Percentiles rank a stretch among this genome's conserved stretches.
Evolutionary conservation across 2,113 vertebrate species (phyloP).

Genomic region (Poecile atricapillus): DNA sequence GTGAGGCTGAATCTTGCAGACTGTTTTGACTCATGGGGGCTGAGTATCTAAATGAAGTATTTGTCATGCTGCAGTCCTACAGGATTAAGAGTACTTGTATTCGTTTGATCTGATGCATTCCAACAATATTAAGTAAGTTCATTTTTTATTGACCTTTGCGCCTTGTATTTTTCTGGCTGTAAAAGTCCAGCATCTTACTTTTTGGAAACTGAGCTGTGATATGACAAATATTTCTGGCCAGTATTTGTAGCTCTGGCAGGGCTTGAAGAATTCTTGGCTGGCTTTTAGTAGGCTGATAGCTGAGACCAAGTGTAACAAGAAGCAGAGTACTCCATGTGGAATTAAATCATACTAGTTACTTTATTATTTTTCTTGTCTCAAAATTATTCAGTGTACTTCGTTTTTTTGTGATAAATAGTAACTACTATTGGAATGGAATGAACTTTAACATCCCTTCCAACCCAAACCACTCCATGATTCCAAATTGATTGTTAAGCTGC

Average conservation of each 20-base stretch:
- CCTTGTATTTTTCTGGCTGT: constrained; percentile 12
- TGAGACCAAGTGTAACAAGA: constrained; percentile 26
- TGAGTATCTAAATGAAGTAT: constrained; percentile 14
- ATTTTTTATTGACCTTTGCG: constrained; percentile 14
- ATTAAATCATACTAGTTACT: not conserved
- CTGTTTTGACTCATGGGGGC: not conserved
- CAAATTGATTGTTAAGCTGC: not conserved
- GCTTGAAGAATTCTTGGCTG: constrained; percentile 45
- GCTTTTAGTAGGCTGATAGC: constrained; percentile 3
- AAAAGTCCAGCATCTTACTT: not conserved
- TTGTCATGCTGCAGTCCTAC: constrained; percentile 11
- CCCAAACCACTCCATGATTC: not conserved
- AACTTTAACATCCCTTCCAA: not conserved
- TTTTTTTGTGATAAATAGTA: not conserved
- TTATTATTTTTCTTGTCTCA: not conserved
- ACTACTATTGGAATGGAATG: accelerated
- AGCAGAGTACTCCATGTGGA: not conserved
- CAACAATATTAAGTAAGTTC: not conserved
- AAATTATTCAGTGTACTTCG: not conserved
- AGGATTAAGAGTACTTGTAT: constrained; percentile 5
- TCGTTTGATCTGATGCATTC: constrained; percentile 1
- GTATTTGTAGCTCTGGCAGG: constrained; percentile 21
- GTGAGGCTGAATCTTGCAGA: not conserved
- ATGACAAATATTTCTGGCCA: constrained; percentile 25
- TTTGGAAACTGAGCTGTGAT: constrained; percentile 9